Evolutionary conservation across 2,888 invertebrate genomes (phyloP).

Genomic region (Heteropelma amictum): DNA sequence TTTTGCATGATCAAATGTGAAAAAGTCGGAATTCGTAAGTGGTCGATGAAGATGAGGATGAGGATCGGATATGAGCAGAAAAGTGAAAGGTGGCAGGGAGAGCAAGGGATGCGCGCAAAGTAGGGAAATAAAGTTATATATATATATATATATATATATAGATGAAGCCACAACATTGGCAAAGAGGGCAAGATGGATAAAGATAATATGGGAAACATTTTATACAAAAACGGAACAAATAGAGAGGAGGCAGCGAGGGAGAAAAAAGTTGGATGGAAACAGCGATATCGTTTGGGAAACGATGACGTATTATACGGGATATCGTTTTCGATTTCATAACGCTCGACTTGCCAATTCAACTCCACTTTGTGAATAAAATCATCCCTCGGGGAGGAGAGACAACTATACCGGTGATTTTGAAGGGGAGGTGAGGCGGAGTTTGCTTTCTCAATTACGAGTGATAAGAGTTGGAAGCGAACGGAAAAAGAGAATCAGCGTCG

Average conservation of each 20-base stretch:
- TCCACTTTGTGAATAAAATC: constrained; percentile 19
- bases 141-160: no score
- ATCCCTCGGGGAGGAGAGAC: background rate
- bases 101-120: no score
- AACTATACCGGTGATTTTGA: background rate
- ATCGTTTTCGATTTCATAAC: constrained; percentile 31
- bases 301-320: background rate
- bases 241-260: background rate
- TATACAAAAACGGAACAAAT: background rate
- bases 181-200: no score
- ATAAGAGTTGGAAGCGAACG: background rate
- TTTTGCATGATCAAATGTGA: no score
- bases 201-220: no score
- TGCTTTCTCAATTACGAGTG: constrained; percentile 15
- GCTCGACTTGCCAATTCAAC: constrained; percentile 12
- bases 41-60: no score
- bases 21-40: no score
- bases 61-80: no score
- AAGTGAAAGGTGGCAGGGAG: no score
- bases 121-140: no score
- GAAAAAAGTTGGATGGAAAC: background rate
- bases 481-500: background rate
- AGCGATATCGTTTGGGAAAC: background rate
- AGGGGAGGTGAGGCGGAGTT: background rate
- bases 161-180: no score